Evolutionary conservation across 2,113 vertebrate species (phyloP).

Genomic region (Pelvicachromis taeniatus): DNA sequence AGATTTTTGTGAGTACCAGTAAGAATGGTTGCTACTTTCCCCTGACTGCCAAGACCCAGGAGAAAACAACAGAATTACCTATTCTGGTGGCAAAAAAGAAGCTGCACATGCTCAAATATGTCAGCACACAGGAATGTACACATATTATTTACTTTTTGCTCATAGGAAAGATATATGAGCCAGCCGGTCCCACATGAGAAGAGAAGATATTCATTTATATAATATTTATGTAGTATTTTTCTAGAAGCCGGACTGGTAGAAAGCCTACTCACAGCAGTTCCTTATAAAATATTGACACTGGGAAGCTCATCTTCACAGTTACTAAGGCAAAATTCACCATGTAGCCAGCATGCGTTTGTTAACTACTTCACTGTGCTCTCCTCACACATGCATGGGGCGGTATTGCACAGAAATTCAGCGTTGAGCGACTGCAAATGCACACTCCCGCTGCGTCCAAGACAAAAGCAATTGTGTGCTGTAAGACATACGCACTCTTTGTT

Average conservation of each 20-base stretch:
- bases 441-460: neutral
- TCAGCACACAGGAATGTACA: neutral
- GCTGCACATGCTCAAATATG: neutral
- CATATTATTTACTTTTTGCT: neutral
- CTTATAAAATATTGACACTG: slow-evolving; percentile 60
- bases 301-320: slow-evolving; percentile 17
- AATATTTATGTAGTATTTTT: slow-evolving; percentile 29
- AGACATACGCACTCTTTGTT: neutral
- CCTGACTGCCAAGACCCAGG: neutral
- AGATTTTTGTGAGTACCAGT: neutral
- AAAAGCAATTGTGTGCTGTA: neutral
- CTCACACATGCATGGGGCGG: neutral
- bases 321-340: neutral
- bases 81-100: neutral
- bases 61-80: neutral
- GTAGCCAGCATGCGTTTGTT: neutral
- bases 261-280: neutral
- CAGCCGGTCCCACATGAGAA: neutral
- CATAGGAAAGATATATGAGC: neutral
- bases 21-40: neutral
- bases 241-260: neutral
- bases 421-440: neutral
- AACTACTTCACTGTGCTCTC: neutral
- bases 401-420: neutral
- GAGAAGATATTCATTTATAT: neutral